Evolutionary conservation across 2,797 vertebrate genomes (phyloP).

Genomic region (Clamator glandarius): DNA sequence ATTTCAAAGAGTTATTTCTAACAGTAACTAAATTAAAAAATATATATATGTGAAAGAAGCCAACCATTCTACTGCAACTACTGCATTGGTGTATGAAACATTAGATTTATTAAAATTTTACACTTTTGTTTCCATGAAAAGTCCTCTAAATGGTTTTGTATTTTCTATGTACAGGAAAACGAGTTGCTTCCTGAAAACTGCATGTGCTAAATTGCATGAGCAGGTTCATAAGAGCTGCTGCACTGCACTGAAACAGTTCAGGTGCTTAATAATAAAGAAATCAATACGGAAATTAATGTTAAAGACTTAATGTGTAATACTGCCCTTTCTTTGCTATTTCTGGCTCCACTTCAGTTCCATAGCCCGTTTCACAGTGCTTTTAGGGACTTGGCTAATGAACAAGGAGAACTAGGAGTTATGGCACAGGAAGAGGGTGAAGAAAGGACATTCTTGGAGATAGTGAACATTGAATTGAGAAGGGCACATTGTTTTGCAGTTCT

Average conservation of each 20-base stretch:
- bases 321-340: neutral
- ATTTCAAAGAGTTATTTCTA: neutral
- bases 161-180: neutral
- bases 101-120: neutral
- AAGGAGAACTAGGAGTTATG: neutral
- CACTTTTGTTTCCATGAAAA: neutral
- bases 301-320: neutral
- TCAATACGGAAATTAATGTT: neutral
- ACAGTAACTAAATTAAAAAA: neutral
- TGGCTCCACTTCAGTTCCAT: neutral
- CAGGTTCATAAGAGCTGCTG: neutral
- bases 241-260: neutral
- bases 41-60: neutral
- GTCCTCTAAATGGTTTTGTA: neutral
- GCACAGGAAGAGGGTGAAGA: neutral
- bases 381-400: neutral
- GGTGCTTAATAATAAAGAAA: neutral
- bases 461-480: neutral
- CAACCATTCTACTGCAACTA: neutral
- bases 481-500: neutral
- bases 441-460: neutral
- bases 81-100: neutral
- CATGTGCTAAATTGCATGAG: neutral
- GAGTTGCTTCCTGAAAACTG: neutral
- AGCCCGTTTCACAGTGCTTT: neutral